These are phyloP conservation scores for Podarcis lilfordi DNA, from an alignment of 2,797 vertebrate genomes.

Conservation along the genomic window DNA sequence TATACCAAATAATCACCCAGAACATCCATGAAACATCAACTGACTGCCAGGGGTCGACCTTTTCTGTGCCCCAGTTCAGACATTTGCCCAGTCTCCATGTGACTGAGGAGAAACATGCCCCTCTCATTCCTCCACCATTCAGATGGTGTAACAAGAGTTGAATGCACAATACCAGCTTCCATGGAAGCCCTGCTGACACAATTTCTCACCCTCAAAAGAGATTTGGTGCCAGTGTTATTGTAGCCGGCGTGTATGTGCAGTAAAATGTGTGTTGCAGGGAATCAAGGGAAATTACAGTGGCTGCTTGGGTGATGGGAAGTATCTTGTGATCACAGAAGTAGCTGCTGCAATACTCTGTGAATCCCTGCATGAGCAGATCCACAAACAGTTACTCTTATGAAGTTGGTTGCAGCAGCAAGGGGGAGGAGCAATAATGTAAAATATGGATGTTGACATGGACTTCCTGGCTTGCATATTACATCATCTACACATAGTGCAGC, in stretches of 20 bases:
- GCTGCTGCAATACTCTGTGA: neutral
- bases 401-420: neutral
- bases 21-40: neutral
- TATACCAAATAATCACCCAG: constrained; percentile 39
- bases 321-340: neutral
- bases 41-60: neutral
- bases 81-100: neutral
- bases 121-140: neutral
- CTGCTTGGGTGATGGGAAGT: neutral
- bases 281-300: neutral
- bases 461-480: neutral
- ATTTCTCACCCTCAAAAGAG: neutral
- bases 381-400: neutral
- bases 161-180: neutral
- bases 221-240: neutral
- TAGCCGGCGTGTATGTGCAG: neutral
- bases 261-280: neutral
- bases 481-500: neutral
- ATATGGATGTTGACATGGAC: neutral
- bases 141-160: neutral
- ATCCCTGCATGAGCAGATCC: neutral
- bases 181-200: neutral
- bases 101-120: neutral
- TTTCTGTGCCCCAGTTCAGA: neutral
- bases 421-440: neutral